Evolutionary conservation across 2,113 vertebrate species (phyloP).

Genomic region (Nymphicus hollandicus): DNA sequence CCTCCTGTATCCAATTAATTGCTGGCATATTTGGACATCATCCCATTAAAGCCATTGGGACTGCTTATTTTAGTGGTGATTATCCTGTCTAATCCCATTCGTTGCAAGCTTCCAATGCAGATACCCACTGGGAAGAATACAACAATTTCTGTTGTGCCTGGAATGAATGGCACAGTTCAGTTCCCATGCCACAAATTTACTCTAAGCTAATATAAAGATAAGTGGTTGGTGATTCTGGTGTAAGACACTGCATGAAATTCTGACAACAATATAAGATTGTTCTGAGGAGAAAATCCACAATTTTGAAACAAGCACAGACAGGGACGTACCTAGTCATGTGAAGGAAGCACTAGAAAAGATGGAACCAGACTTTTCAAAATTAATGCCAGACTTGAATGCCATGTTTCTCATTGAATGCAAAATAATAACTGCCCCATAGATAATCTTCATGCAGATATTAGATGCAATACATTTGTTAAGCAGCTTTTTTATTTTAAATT

Average conservation of each 20-base stretch:
- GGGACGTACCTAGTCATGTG: accelerated
- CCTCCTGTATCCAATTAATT: conserved; percentile 22
- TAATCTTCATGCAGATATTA: not conserved
- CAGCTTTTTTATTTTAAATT: not conserved
- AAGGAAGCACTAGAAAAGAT: not conserved
- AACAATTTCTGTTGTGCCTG: conserved; percentile 10
- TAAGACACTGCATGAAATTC: not conserved
- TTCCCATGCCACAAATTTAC: not conserved
- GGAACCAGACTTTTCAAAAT: not conserved
- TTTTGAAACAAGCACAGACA: not conserved
- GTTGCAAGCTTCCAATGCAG: conserved; percentile 32
- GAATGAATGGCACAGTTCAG: not conserved
- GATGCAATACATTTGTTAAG: not conserved
- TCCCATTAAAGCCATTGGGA: conserved; percentile 21
- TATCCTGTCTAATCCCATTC: conserved; percentile 60
- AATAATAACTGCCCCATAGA: not conserved
- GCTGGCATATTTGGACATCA: conserved; percentile 13
- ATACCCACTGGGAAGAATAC: conserved; percentile 11
- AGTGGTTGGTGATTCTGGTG: not conserved
- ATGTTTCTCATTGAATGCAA: not conserved
- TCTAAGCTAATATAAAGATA: not conserved
- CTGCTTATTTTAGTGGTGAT: conserved; percentile 32
- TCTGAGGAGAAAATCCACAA: not conserved
- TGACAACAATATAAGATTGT: not conserved
- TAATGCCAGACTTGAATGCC: not conserved